Conservation (phyloP, 2,797 vertebrate species). For the Galaxias olidus region DNA sequence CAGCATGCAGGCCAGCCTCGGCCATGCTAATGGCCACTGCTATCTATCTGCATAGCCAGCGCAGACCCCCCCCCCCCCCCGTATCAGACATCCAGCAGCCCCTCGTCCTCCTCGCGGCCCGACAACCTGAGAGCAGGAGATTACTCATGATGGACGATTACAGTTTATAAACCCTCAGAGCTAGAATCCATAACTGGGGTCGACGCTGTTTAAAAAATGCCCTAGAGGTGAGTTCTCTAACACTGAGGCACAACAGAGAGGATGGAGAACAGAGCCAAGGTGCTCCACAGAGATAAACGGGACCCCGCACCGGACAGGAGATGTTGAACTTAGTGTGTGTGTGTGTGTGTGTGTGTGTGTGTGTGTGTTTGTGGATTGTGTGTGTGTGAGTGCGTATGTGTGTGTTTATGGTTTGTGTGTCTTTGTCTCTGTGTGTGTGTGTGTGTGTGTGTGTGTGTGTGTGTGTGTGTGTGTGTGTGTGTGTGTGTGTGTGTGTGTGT, state of each 20-base stretch:
- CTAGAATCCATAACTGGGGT: constrained; percentile 47
- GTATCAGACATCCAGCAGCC: not conserved
- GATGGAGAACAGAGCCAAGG: constrained; percentile 52
- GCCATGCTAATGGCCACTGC: constrained; percentile 34
- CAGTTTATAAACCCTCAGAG: constrained; percentile 64
- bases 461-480: no score
- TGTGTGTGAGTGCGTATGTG: no score
- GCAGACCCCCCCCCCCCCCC: constrained; percentile 26
- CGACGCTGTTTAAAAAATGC: constrained; percentile 65
- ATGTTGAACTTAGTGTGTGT: not conserved
- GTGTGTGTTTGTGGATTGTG: not conserved
- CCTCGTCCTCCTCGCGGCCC: constrained; percentile 43
- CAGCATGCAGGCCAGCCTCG: constrained; percentile 60
- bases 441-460: no score
- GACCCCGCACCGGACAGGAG: no score
- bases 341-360: not conserved
- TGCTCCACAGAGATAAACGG: constrained; percentile 61
- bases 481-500: no score
- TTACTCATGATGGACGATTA: constrained; percentile 75
- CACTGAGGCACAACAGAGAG: constrained; percentile 57
- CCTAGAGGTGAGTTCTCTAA: constrained; percentile 58
- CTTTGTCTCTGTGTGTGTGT: no score
- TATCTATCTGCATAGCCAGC: constrained; percentile 66
- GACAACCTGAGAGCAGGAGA: constrained; percentile 64
- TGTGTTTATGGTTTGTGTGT: no score